Percentiles rank a stretch among this genome's conserved stretches.
Conservation (phyloP, 2,797 vertebrate species). For the Melanotaenia boesemani region DNA sequence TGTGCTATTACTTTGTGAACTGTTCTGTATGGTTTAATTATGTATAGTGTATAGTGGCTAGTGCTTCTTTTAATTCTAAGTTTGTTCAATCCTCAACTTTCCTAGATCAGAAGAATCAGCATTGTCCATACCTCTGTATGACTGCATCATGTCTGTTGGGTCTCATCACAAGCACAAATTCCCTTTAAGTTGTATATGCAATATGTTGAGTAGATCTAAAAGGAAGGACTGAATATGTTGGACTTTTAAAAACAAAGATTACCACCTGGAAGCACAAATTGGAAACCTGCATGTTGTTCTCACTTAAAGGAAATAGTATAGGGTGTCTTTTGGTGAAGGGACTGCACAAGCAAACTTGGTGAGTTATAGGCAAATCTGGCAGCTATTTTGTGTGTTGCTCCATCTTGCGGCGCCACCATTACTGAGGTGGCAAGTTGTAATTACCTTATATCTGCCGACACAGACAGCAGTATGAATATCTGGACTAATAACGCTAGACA, state of each 20-base stretch:
- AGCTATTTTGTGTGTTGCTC: too few species aligned
- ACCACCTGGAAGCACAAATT: neutral
- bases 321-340: constrained; percentile 42
- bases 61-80: neutral
- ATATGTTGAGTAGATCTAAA: neutral
- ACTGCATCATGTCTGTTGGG: neutral
- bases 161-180: neutral
- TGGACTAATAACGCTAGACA: too few species aligned
- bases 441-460: too few species aligned
- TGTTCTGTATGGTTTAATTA: neutral
- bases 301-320: constrained; percentile 34
- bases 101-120: too few species aligned
- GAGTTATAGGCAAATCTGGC: constrained; percentile 26
- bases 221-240: neutral
- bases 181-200: neutral
- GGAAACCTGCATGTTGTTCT: constrained; percentile 16
- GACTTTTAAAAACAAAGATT: neutral
- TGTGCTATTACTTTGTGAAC: neutral
- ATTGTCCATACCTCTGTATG: neutral
- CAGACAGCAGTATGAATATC: too few species aligned
- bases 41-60: neutral
- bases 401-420: too few species aligned
- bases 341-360: constrained; percentile 68
- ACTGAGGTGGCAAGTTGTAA: too few species aligned
- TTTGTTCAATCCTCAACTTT: neutral